Evolutionary conservation across 2,888 invertebrate genomes (phyloP).

Genomic region (Pseudococcus jackbeardsleyi): DNA sequence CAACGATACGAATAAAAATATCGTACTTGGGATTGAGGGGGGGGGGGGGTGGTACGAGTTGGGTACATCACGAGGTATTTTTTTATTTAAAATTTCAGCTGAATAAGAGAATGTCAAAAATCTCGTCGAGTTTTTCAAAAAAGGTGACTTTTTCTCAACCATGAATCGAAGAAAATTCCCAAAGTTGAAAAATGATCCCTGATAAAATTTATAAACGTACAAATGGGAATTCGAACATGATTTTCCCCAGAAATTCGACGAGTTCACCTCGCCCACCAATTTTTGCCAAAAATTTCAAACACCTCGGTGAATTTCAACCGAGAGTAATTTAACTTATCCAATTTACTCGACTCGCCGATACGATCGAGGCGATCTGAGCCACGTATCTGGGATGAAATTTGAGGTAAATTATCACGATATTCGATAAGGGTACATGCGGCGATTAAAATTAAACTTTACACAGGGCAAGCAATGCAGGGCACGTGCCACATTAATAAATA

Average conservation of each 20-base stretch:
- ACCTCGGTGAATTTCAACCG: neutral
- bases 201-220: too few species aligned
- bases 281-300: neutral
- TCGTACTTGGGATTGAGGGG: neutral
- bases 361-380: neutral
- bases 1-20: neutral
- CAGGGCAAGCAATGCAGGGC: neutral
- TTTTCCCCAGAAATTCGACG: too few species aligned
- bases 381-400: slow-evolving; percentile 1
- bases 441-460: slow-evolving; percentile 11
- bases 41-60: too few species aligned
- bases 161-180: too few species aligned
- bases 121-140: too few species aligned
- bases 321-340: neutral
- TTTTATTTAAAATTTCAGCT: neutral
- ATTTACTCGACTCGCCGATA: neutral
- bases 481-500: slow-evolving; percentile 7
- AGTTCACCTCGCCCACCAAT: too few species aligned
- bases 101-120: too few species aligned
- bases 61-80: too few species aligned
- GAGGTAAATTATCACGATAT: neutral
- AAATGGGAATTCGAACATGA: too few species aligned
- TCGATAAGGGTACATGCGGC: neutral
- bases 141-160: too few species aligned
- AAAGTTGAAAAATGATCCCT: too few species aligned